Evolutionary conservation across 2,797 vertebrate genomes (phyloP).

Genomic region (Borostomias antarcticus): DNA sequence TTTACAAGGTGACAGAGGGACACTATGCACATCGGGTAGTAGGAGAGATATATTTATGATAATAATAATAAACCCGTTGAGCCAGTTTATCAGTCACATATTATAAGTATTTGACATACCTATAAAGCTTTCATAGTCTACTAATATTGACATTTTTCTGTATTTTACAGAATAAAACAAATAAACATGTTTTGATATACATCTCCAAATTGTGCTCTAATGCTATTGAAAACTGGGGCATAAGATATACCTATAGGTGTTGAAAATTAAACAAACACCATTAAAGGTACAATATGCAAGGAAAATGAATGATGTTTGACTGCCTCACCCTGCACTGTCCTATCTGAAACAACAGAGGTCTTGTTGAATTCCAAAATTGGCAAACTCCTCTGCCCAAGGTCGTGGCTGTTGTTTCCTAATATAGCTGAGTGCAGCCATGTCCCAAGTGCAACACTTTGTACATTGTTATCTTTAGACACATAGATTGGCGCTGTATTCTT

Average conservation of each 20-base stretch:
- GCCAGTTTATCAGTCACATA: not conserved
- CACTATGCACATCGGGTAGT: not conserved
- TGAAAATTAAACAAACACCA: slow-evolving; percentile 22
- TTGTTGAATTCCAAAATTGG: slow-evolving; percentile 88
- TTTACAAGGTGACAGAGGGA: slow-evolving; percentile 7
- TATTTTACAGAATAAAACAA: not conserved
- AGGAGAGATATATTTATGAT: slow-evolving; percentile 17
- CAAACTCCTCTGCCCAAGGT: slow-evolving; percentile 87
- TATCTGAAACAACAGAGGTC: slow-evolving; percentile 60
- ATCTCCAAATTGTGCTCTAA: not conserved
- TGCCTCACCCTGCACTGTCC: slow-evolving; percentile 26
- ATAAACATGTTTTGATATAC: not conserved
- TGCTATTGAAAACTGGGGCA: not conserved
- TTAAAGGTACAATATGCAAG: not conserved
- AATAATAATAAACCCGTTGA: slow-evolving; percentile 12
- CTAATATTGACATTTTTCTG: not conserved
- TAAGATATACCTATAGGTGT: not conserved
- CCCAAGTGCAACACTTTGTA: slow-evolving; percentile 89
- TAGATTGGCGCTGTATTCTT: slow-evolving; percentile 85
- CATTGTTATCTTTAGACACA: slow-evolving; percentile 88
- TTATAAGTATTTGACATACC: not conserved
- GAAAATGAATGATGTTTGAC: not conserved
- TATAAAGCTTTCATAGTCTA: not conserved
- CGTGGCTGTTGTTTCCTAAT: slow-evolving; percentile 87
- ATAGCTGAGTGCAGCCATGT: slow-evolving; percentile 82